Evolutionary conservation across 2,888 invertebrate species (phyloP), one percentile per base, ranked within the genome.

Genomic region (Hemicrepidius hirtus): DNA sequence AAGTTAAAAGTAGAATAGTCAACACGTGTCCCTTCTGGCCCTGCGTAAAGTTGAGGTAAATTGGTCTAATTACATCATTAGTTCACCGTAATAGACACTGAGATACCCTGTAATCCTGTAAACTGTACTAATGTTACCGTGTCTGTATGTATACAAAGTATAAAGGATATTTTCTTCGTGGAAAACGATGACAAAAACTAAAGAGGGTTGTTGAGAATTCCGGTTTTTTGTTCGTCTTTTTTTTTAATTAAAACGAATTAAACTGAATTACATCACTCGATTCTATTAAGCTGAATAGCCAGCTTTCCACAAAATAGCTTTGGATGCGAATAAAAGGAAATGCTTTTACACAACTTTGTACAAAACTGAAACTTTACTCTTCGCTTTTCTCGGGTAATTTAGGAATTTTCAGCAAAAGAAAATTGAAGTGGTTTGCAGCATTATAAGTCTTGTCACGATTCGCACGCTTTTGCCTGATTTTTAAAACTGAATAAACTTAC

Each of bases 281-380:
- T 59, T 68, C 46, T 68, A 68, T 44, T 59, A 68, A 44, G 32
- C 20, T 68, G 49, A 60, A 60, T 60, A 49, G 60, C 46, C 60
- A 46, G 21, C 59, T 35, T 68, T 10, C 68, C 60, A 24, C 68
- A 60, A 68, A 68, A 60, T 35, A 21, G 37, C 55, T 66, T 66
- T 32, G 24, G 41, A 55, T 18, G 40, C 24, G 66, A 66, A 66
- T 66, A 66, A 66, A 66, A 66, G 53, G 55, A 66, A 66, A 66
- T 66, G 66, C 66, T 66, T 50, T 66, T 66, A 66, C 66, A 66
- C 66, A 66, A 66, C 53, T 66, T 66, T 55, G 66, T 66, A 66
- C 55, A 53, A 66, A 66, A 37, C 66, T 64, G 64, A 35, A 64
- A 50, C 64, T 64, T 64, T 64, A 50, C 64, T 49, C 50, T 66